phyloP scores from a whole-genome alignment of 1,140 invertebrate genomes.

The Drosophila kikkawai region DNA sequence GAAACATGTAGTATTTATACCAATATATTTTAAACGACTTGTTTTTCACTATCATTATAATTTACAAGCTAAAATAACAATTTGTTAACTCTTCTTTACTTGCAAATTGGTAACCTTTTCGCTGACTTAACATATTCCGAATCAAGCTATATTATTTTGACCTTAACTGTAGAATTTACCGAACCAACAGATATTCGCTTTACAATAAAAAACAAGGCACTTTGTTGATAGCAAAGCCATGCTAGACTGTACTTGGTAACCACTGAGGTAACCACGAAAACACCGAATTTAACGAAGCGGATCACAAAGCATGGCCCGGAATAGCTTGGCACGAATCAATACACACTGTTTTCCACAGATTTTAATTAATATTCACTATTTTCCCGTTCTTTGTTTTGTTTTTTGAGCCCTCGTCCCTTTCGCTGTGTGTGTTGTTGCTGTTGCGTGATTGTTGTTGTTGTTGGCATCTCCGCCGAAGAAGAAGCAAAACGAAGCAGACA shows the following conservation, averaged over 20 bases:
- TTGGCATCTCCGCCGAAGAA: constrained; percentile 32
- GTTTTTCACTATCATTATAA: no score
- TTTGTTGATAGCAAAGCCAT: neutral
- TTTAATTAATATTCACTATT: constrained; percentile 15
- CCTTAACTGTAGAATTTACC: neutral
- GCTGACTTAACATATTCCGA: no score
- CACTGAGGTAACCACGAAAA: neutral
- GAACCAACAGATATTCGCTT: neutral
- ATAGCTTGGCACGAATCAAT: constrained; percentile 10
- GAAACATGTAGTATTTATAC: no score
- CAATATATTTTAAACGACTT: no score
- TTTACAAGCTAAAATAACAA: no score
- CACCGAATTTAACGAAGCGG: constrained; percentile 2
- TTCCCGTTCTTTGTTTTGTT: neutral
- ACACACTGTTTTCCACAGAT: neutral
- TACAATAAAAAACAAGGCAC: neutral
- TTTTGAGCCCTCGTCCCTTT: neutral
- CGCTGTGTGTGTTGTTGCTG: constrained; percentile 20
- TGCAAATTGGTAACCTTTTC: no score
- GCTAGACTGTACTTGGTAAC: constrained; percentile 18
- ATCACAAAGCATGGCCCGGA: constrained; percentile 2
- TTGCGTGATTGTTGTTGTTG: constrained; percentile 23
- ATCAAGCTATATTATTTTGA: neutral
- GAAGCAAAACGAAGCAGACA: constrained; percentile 12
- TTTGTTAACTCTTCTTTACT: no score